phyloP scores from a whole-genome alignment of 2,888 invertebrate species.

The Eilema griseolum region DNA sequence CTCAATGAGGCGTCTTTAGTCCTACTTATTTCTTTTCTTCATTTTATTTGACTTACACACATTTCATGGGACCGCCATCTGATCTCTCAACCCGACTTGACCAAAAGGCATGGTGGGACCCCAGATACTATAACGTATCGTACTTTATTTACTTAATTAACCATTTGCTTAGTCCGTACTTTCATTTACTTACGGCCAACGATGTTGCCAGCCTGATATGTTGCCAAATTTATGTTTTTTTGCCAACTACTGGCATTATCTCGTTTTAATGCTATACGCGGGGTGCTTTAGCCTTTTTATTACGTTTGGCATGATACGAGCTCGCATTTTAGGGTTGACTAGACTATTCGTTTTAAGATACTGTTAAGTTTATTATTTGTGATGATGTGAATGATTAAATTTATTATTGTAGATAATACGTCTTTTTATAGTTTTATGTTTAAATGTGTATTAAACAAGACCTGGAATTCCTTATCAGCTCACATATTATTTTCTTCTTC shows the following conservation, averaged over 20 bases:
- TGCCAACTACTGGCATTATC: slow-evolving; percentile 74
- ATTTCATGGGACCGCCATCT: neutral
- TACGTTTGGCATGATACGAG: slow-evolving; percentile 59
- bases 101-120: too few species aligned
- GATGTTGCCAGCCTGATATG: slow-evolving; percentile 62
- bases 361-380: slow-evolving; percentile 8
- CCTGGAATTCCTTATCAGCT: too few species aligned
- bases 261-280: slow-evolving; percentile 67
- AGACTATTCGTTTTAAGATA: slow-evolving; percentile 26
- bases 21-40: too few species aligned
- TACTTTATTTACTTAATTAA: neutral
- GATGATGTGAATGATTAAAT: slow-evolving; percentile 16
- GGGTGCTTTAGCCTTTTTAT: slow-evolving; percentile 68
- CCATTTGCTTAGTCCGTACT: slow-evolving; percentile 26
- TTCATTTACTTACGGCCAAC: slow-evolving; percentile 26
- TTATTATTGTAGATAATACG: neutral
- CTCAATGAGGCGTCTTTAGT: too few species aligned
- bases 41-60: too few species aligned
- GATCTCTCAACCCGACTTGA: too few species aligned
- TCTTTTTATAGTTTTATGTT: too few species aligned
- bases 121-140: neutral
- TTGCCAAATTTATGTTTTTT: slow-evolving; percentile 81
- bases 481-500: too few species aligned
- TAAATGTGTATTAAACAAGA: too few species aligned
- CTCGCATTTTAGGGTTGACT: slow-evolving; percentile 45